Evolutionary conservation across 2,888 invertebrate genomes (phyloP).

Genomic region (Cosmia pyralina): DNA sequence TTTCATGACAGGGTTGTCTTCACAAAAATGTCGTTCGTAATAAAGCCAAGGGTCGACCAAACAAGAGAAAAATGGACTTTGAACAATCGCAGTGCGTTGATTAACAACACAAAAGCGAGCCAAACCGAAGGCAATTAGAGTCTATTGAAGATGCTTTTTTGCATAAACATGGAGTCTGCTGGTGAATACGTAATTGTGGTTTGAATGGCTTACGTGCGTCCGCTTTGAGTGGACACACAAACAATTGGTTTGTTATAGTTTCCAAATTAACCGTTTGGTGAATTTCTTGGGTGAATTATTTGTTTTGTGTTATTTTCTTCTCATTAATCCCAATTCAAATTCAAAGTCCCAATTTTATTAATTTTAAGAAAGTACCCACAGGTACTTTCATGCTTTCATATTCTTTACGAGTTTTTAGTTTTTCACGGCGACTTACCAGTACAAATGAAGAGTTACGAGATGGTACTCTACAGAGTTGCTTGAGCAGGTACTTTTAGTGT

Average conservation of each 20-base stretch:
- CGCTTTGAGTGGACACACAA: conserved; percentile 29
- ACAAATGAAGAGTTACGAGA: conserved; percentile 6
- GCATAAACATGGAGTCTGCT: conserved; percentile 57
- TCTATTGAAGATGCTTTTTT: conserved; percentile 64
- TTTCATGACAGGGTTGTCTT: conserved; percentile 36
- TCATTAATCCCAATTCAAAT: background rate
- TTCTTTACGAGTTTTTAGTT: background rate
- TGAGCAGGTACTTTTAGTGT: conserved; percentile 1
- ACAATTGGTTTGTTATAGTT: conserved; percentile 32
- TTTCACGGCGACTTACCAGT: background rate
- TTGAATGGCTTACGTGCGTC: conserved; percentile 37
- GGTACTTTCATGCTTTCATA: background rate
- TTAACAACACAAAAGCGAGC: conserved; percentile 77
- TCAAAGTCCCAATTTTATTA: background rate
- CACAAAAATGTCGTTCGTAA: conserved; percentile 54
- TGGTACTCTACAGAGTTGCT: conserved; percentile 18
- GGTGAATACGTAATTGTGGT: conserved; percentile 57
- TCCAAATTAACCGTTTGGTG: conserved; percentile 9
- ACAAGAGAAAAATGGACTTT: conserved; percentile 64
- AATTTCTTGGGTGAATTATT: conserved; percentile 7
- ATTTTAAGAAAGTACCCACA: too few species aligned
- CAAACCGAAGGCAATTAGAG: conserved; percentile 74
- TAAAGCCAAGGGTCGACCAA: conserved; percentile 60
- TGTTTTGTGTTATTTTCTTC: background rate
- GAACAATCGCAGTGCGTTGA: conserved; percentile 72